Evolutionary conservation across 2,113 vertebrate species (phyloP), one percentile per base, ranked within the genome.

Genomic region (Labeo rohita): DNA sequence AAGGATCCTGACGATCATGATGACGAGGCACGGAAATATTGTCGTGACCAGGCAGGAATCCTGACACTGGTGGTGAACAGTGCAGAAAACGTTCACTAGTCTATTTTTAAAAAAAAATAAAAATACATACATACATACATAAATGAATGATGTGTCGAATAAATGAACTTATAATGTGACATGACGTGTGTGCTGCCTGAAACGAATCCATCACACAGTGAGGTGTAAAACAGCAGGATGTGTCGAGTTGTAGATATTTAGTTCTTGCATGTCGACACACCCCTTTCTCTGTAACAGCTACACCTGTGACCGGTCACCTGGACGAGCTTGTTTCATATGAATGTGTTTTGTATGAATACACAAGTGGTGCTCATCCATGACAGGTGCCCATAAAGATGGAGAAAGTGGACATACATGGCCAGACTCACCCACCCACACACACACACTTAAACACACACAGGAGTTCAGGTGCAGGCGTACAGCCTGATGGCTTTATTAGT

Each of bases 11-110:
- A 85, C 34, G 39, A 88, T 85, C 68, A 76, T 73, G 63, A 90
- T 77, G 88, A 88, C 87, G 86, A 92, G 91, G 88, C 81, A 84
- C 68, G 16, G 88, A 87, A 85, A 90, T 87, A 89, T 79, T 77
- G 89, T 88, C 87, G 87, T 88, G 90, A 89, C 84, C 88, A 77
- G 75, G 70, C 83, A 49, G 86, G 68, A 81, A 84, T 84, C 82
- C 66, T 39, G 28, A 73, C 34, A 59, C 34, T 39, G 63, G 18
- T 28, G 43, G 61, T 8, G 28, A 15, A 56, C 4, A 43, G 23
- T 54, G 50, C 21, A 28, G 28, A 36, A 83, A 28, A 18, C 2
- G 43, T 18, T 12, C 12, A 56, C 34, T 12, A 36, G 34, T 28
- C 45, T 70, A 6, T 52, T 68, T 21, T 15, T 72, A 21, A n/a